These are phyloP conservation scores for Hemicordylus capensis DNA, from an alignment of 2,113 vertebrate species.

Conservation along the genomic window DNA sequence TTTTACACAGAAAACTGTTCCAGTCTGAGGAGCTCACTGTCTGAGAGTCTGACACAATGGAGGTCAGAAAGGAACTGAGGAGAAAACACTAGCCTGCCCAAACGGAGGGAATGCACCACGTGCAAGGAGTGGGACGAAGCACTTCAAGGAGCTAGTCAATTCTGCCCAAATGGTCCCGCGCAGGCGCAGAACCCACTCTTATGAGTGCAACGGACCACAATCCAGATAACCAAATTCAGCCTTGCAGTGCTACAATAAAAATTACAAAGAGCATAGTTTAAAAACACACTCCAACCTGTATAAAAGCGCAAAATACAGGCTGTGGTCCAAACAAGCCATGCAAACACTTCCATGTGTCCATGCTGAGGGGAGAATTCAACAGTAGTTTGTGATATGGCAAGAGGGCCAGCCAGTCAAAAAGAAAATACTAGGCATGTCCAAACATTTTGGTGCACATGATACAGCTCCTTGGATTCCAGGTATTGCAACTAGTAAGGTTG, in stretches of 20 bases:
- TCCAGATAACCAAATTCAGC: not conserved
- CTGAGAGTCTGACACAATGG: too few species aligned
- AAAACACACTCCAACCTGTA: not conserved
- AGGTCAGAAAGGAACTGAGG: too few species aligned
- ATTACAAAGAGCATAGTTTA: not conserved
- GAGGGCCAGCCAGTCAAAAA: not conserved
- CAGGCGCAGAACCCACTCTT: too few species aligned
- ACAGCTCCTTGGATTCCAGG: not conserved
- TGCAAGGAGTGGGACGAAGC: too few species aligned
- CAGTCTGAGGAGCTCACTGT: too few species aligned
- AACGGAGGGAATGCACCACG: too few species aligned
- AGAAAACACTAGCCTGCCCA: too few species aligned
- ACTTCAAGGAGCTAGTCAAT: too few species aligned
- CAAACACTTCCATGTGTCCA: not conserved
- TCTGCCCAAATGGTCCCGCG: too few species aligned
- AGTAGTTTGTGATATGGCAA: not conserved
- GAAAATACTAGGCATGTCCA: not conserved
- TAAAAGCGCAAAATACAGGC: not conserved
- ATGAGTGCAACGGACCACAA: too few species aligned
- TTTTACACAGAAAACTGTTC: too few species aligned
- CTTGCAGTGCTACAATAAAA: not conserved
- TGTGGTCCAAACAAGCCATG: not conserved
- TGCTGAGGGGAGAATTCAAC: not conserved
- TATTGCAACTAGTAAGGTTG: not conserved
- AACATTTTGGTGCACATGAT: not conserved